Conservation (phyloP, 2,113 vertebrate species). For the Ramphastos sulfuratus region DNA sequence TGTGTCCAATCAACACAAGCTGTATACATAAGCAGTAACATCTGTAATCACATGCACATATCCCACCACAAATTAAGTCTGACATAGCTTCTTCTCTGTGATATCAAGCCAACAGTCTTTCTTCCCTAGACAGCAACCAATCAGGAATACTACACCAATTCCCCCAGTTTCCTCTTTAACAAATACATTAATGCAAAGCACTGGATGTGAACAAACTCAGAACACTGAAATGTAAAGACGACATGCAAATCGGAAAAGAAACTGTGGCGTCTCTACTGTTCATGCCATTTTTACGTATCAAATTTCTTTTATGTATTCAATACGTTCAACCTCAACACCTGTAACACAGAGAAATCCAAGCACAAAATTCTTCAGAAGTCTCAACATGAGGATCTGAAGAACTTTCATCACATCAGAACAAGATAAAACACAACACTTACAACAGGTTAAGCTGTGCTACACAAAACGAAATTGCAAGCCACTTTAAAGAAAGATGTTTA, state of each 20-base stretch:
- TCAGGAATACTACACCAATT: background rate
- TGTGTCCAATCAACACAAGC: fast-evolving
- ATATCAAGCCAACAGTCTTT: background rate
- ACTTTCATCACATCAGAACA: background rate
- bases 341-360: background rate
- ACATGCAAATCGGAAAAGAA: background rate
- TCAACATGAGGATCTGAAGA: background rate
- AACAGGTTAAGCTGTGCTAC: background rate
- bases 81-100: background rate
- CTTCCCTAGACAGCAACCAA: background rate
- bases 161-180: background rate
- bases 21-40: background rate
- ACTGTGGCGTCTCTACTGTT: background rate
- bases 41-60: background rate
- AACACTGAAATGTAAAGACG: background rate
- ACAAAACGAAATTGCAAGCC: background rate
- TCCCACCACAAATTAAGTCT: background rate
- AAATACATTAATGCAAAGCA: no score
- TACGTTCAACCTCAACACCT: background rate
- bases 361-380: background rate
- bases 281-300: background rate
- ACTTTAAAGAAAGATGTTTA: background rate
- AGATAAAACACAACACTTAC: background rate
- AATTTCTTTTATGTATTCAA: background rate
- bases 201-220: background rate